These are phyloP conservation scores for Apotomis betuletana DNA, from an alignment of 2,888 invertebrate species.

Conservation along the genomic window DNA sequence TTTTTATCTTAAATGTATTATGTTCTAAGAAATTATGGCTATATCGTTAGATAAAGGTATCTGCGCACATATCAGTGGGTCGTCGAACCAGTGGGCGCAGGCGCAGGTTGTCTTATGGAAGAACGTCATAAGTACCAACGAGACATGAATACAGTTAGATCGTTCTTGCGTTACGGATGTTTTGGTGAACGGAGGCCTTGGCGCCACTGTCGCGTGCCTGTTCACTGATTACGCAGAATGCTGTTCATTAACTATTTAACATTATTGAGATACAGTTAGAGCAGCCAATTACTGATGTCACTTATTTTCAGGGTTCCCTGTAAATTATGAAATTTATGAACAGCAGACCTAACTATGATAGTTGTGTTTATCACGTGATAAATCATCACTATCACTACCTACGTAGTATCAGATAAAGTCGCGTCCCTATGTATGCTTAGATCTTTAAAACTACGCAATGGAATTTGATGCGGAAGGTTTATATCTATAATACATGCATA, in stretches of 20 bases:
- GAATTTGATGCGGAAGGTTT: too few species aligned
- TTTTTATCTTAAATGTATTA: not conserved
- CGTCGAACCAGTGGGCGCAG: slow-evolving; percentile 62
- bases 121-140: not conserved
- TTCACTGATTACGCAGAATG: slow-evolving; percentile 18
- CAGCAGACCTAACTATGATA: too few species aligned
- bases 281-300: not conserved
- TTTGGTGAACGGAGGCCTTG: slow-evolving; percentile 71
- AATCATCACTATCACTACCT: too few species aligned
- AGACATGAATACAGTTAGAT: not conserved
- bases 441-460: too few species aligned
- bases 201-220: slow-evolving; percentile 51
- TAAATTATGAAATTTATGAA: too few species aligned
- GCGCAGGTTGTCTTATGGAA: slow-evolving; percentile 42
- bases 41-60: slow-evolving; percentile 7
- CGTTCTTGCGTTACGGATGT: not conserved
- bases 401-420: too few species aligned
- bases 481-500: too few species aligned
- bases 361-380: too few species aligned
- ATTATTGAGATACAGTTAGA: slow-evolving; percentile 10
- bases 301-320: not conserved
- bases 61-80: slow-evolving; percentile 52
- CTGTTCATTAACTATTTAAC: slow-evolving; percentile 1
- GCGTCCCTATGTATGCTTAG: too few species aligned
- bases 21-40: not conserved